Base-by-base conservation (phyloP, 2,797 vertebrate genomes). In the Gymnothorax reevesii region DNA sequence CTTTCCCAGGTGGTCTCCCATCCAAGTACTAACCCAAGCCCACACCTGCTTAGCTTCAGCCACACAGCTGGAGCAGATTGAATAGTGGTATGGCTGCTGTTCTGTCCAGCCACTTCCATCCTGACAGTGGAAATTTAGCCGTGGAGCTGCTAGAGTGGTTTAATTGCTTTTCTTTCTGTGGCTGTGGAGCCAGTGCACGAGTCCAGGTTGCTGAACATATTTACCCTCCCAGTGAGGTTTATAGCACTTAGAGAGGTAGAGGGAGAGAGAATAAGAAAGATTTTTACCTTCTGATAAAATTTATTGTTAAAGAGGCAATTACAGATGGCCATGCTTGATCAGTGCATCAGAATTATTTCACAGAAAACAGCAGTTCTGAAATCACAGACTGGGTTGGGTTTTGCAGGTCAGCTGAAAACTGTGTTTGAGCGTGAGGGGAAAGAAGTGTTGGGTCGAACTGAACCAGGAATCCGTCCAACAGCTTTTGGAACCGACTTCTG, bases 121-220 rank as follows among this genome's bases (percentile, higher is more conserved):
- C 91, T 86, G 91, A 92, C 90, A 83, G 91, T 88, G 89, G 87
- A 87, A 91, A 91, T 90, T 91, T 91, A 91, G 90, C 91, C 83
- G 90, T 88, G 91, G 94, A 92, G 33, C 33, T 2, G n/a, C n/a
- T n/a, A n/a, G n/a, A n/a, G 94, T 93, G 93, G 93, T 93, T 93
- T 96, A 95, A 96, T 96, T 96, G 95, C 93, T 94, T 96, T 96
- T n/a, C n/a, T 42, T 94, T 96, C 94, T 94, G 95, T 93, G 94
- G 95, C 95, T 94, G 95, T 93, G 93, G 95, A 93, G 95, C 94
- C 93, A 42, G 27, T 6, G 13, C 73, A 6, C 73, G 49, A 33
- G 12, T 33, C 25, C 69, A 52, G 22, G 12, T 55, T 15, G 3
- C 54, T 86, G 33, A 88, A 13, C 27, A 82, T 90, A 84, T 90